Conservation (phyloP, 2,888 invertebrate species). For the Dryocosmus kuriphilus region DNA sequence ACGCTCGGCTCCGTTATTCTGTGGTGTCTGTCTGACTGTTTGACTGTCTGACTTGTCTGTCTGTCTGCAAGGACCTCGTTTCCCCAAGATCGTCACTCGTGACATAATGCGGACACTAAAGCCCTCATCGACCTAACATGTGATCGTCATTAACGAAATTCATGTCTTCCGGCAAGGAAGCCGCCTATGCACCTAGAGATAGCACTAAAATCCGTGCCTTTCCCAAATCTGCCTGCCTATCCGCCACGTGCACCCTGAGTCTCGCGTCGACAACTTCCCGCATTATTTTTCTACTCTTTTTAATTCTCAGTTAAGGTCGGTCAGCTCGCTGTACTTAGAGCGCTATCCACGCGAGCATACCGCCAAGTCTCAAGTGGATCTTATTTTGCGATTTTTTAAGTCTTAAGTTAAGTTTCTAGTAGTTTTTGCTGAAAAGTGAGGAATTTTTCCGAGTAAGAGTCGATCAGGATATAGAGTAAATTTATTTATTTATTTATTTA, state of each 20-base stretch:
- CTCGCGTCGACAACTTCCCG: constrained; percentile 32
- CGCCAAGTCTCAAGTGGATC: constrained; percentile 19
- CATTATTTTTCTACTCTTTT: constrained; percentile 45
- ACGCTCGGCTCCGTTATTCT: constrained; percentile 73
- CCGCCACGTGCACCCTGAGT: constrained; percentile 44
- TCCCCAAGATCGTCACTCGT: constrained; percentile 7
- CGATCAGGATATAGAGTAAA: not conserved
- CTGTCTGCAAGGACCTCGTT: constrained; percentile 1
- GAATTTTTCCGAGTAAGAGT: not conserved
- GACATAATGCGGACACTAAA: constrained; percentile 10
- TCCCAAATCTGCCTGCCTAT: constrained; percentile 66
- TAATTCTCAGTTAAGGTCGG: constrained; percentile 9
- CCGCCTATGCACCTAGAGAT: constrained; percentile 35
- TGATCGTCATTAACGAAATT: constrained; percentile 26
- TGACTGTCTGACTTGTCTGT: constrained; percentile 46
- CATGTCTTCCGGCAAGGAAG: constrained; percentile 37
- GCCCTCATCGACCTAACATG: constrained; percentile 17
- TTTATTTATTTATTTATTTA: not conserved
- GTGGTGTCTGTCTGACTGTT: constrained; percentile 67
- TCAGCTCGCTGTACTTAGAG: constrained; percentile 33
- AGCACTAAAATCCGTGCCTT: constrained; percentile 69
- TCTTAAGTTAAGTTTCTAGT: not conserved
- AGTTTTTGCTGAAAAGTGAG: not conserved
- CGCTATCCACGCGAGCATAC: constrained; percentile 1
- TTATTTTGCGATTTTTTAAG: constrained; percentile 3